Evolutionary conservation across 2,113 vertebrate genomes (phyloP).

Genomic region (Corythoichthys haematopterus): DNA sequence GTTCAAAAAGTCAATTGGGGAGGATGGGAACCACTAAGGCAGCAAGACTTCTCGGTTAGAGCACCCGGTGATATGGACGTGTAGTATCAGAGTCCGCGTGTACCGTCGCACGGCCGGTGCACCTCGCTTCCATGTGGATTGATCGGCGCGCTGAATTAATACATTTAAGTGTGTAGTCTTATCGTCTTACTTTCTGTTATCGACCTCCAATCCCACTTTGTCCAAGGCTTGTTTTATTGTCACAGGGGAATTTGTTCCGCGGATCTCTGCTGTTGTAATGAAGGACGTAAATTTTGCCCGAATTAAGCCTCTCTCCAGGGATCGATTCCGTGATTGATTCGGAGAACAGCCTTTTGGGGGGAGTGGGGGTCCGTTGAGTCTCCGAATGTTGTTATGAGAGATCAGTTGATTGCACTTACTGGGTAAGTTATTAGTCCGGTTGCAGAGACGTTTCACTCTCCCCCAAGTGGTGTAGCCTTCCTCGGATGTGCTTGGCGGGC

Average conservation of each 20-base stretch:
- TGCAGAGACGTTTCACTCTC: constrained; percentile 3
- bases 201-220: constrained; percentile 51
- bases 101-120: constrained; percentile 32
- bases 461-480: constrained; percentile 7
- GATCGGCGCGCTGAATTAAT: constrained; percentile 53
- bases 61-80: constrained; percentile 9
- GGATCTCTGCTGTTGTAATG: constrained; percentile 41
- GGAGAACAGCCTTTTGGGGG: neutral
- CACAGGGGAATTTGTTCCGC: constrained; percentile 47
- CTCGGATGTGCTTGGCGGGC: constrained; percentile 16
- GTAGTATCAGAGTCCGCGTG: constrained; percentile 22
- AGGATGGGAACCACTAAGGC: neutral
- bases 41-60: constrained; percentile 11
- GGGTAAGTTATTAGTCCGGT: constrained; percentile 30
- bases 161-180: constrained; percentile 54
- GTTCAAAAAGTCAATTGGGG: constrained; percentile 24
- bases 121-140: constrained; percentile 45
- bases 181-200: constrained; percentile 55
- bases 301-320: constrained; percentile 8
- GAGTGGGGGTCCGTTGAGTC: too few relatives aligned
- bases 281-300: constrained; percentile 31
- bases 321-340: constrained; percentile 52
- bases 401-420: neutral
- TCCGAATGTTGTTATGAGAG: neutral
- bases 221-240: constrained; percentile 37